phyloP scores from a whole-genome alignment of 2,113 vertebrate species.

The Phalacrocorax aristotelis region DNA sequence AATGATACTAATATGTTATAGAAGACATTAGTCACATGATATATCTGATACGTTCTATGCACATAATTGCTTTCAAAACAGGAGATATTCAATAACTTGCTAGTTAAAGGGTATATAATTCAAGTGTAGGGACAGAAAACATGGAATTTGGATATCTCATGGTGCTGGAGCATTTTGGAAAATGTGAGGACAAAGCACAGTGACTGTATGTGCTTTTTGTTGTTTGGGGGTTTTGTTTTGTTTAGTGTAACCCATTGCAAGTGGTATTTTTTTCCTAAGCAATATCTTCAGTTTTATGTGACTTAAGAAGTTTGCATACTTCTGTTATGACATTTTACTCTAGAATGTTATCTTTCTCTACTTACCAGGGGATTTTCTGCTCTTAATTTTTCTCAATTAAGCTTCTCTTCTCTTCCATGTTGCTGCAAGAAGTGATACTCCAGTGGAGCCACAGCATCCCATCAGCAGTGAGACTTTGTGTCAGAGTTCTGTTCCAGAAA shows the following conservation, averaged over 20 bases:
- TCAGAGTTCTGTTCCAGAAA: constrained; percentile 75
- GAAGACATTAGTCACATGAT: not conserved
- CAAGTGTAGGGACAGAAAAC: not conserved
- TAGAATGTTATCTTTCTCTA: not conserved
- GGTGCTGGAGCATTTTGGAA: not conserved
- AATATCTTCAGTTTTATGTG: not conserved
- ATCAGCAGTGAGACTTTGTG: constrained; percentile 73
- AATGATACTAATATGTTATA: not conserved
- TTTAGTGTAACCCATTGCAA: not conserved
- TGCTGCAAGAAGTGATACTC: constrained; percentile 80
- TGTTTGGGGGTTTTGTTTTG: not conserved
- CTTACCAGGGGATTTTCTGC: not conserved
- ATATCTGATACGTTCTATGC: not conserved
- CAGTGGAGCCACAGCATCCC: constrained; percentile 82
- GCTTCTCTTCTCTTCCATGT: constrained; percentile 27
- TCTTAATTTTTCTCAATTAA: not conserved
- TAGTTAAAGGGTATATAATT: not conserved
- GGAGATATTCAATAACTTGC: not conserved
- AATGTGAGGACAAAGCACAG: not conserved
- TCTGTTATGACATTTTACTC: not conserved
- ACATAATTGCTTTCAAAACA: not conserved
- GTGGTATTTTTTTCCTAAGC: not conserved
- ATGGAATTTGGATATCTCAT: not conserved
- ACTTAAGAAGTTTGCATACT: not conserved
- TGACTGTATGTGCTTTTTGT: not conserved